Evolutionary conservation across 2,888 invertebrate species (phyloP), one percentile per base, ranked within the genome.

Genomic region (Agrochola lychnidis): DNA sequence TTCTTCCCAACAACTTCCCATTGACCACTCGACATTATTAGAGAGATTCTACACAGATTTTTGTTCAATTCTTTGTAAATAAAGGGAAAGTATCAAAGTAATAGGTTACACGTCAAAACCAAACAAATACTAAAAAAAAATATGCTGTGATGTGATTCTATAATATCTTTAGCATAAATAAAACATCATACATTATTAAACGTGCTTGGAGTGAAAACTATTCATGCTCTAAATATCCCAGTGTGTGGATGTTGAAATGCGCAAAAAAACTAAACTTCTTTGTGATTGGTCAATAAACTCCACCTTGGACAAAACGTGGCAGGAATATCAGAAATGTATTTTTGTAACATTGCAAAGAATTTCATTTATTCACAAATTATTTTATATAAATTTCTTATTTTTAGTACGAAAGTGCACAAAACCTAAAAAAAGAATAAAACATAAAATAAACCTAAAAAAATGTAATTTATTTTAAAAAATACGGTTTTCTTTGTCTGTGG

Each of bases 1-100:
- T 97, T 97, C 92, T 97, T 98, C 68, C 97, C 97, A 78, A 98
- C 98, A 87, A 97, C 97, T 97, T 98, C 98, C 98, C 98, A 98
- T 94, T 98, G 97, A 91, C 97, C 97, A 88, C 92, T 95, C 85
- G 96, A 96, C 96, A 96, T 96, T 87, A 83, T 95, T 90, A 82
- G 30, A 80, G 81, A 85, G 76, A 84, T 90, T 90, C 84, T 85
- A 72, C 79, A 70, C 67, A 85, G 84, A 87, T 88, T 88, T 88
- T 83, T 85, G 86, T 89, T 86, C 79, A 91, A 91, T 90, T 91
- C 93, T 92, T 94, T 93, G 94, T 95, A 96, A 95, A 95, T 95
- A 94, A 91, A 92, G 88, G 86, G 90, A 93, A 94, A 94, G 94
- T 92, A 77, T 86, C 87, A 83, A 87, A 87, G 85, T 77, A 91